phyloP scores from a whole-genome alignment of 2,888 invertebrate species.

The Agriopis leucophaearia region DNA sequence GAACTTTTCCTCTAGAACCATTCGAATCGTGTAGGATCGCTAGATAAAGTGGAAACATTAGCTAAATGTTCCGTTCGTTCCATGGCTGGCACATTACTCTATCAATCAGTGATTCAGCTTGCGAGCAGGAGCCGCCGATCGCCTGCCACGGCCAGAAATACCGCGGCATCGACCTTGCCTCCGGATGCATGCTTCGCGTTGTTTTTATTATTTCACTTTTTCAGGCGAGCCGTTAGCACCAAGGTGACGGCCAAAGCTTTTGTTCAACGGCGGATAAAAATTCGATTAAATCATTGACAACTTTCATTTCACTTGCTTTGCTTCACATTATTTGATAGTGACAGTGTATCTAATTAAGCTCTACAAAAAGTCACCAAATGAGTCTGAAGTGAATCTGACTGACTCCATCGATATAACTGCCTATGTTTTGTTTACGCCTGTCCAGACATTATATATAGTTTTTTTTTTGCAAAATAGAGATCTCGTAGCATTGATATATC shows the following conservation, averaged over 20 bases:
- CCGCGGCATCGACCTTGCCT: constrained; percentile 82
- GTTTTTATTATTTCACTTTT: constrained; percentile 81
- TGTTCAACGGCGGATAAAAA: constrained; percentile 35
- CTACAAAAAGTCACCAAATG: constrained; percentile 9
- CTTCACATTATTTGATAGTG: constrained; percentile 17
- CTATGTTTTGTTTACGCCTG: constrained; percentile 37
- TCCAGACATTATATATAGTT: constrained; percentile 4
- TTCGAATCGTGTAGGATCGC: constrained; percentile 1
- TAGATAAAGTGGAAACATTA: constrained; percentile 56
- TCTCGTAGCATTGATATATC: constrained; percentile 33
- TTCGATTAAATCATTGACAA: constrained; percentile 10
- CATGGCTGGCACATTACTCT: constrained; percentile 65
- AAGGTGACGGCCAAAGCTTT: constrained; percentile 74
- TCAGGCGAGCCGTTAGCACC: constrained; percentile 64
- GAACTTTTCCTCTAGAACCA: constrained; percentile 12
- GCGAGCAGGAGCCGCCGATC: constrained; percentile 50
- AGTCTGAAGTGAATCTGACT: constrained; percentile 14
- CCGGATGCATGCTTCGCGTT: constrained; percentile 74
- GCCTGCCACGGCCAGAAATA: constrained; percentile 79
- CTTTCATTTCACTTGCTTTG: constrained; percentile 18
- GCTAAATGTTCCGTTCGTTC: constrained; percentile 61
- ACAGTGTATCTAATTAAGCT: constrained; percentile 7
- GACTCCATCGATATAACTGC: background rate
- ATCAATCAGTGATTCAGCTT: constrained; percentile 75
- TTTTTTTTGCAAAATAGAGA: constrained; percentile 35